These are phyloP conservation scores for Ardeotis arabs DNA, from an alignment of 2,113 vertebrate genomes.

Conservation along the genomic window DNA sequence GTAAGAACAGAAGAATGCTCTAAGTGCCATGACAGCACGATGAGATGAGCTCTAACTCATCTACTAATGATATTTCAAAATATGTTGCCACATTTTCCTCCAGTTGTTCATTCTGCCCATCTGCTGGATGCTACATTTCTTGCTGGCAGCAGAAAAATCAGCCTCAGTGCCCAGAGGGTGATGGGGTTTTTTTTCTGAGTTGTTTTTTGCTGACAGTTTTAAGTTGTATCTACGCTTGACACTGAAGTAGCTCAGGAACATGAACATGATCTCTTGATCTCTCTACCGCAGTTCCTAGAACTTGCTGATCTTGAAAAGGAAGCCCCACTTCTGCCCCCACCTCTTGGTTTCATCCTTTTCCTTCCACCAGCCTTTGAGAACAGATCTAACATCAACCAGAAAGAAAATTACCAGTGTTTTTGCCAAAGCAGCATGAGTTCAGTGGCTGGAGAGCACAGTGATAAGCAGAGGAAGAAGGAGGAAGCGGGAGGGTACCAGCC, in stretches of 20 bases:
- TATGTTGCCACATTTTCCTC: background rate
- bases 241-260: background rate
- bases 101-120: background rate
- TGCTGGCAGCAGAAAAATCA: background rate
- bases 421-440: background rate
- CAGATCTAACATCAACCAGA: background rate
- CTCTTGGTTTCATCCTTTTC: background rate
- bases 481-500: background rate
- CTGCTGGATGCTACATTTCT: background rate
- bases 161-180: background rate
- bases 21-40: background rate
- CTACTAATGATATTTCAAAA: conserved; percentile 19
- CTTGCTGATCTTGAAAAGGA: background rate
- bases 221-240: background rate
- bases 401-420: background rate
- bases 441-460: background rate
- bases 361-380: background rate
- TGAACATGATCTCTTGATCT: background rate
- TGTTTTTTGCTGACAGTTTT: conserved; percentile 1
- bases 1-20: background rate
- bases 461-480: background rate
- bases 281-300: background rate
- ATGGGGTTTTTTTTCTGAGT: background rate
- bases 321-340: background rate
- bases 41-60: background rate